Percentiles rank a stretch among this genome's conserved stretches.
phyloP scores from a whole-genome alignment of 2,888 invertebrate species.

The Ptycholaimellus sp. region DNA sequence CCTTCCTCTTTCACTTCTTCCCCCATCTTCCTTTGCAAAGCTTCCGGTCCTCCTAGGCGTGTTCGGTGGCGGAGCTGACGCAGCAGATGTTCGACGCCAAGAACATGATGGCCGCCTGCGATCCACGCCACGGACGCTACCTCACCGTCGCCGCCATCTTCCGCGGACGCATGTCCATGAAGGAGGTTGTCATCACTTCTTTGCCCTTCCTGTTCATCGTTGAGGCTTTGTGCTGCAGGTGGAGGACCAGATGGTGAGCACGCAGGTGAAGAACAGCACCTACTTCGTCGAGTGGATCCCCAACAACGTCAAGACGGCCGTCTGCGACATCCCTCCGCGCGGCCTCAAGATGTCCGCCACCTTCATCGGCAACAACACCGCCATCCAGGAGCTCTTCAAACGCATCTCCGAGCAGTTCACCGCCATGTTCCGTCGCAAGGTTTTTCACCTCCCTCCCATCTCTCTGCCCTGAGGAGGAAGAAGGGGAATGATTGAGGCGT shows the following conservation, averaged over 20 bases:
- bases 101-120: constrained; percentile 36
- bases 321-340: constrained; percentile 60
- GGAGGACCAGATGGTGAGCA: constrained; percentile 63
- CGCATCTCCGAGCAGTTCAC: constrained; percentile 59
- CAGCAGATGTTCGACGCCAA: constrained; percentile 41
- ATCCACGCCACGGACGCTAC: constrained; percentile 31
- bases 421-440: constrained; percentile 72
- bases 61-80: constrained; percentile 45
- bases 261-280: constrained; percentile 66
- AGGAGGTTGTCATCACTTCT: too few relatives aligned
- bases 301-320: constrained; percentile 52
- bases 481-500: too few relatives aligned
- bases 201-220: too few relatives aligned
- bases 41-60: too few relatives aligned
- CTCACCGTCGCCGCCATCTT: constrained; percentile 36
- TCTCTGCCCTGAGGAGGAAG: too few relatives aligned
- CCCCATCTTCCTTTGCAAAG: too few relatives aligned
- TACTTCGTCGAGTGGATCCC: constrained; percentile 62
- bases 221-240: constrained; percentile 34
- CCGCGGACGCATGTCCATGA: constrained; percentile 14
- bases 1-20: too few relatives aligned
- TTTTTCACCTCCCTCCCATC: too few relatives aligned
- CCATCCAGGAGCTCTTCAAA: constrained; percentile 64
- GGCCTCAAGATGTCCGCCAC: constrained; percentile 67
- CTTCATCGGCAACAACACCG: constrained; percentile 63